Conservation (phyloP, 2,113 vertebrate species). For the Perca fluviatilis region DNA sequence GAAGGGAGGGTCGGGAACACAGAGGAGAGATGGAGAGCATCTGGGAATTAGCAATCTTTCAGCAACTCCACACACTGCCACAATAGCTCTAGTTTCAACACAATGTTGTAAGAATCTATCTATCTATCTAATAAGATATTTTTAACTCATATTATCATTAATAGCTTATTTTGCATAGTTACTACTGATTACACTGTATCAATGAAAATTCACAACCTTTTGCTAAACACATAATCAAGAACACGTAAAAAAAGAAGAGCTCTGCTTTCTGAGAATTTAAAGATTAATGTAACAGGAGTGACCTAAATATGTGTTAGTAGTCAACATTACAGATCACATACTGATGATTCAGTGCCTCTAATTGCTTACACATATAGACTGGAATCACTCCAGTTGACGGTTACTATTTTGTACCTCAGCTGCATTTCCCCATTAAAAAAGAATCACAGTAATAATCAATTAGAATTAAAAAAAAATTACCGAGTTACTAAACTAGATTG, state of each 20-base stretch:
- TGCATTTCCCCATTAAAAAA: conserved; percentile 2
- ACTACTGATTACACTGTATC: not conserved
- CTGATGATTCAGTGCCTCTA: conserved; percentile 49
- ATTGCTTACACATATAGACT: conserved; percentile 25
- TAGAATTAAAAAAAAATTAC: not conserved
- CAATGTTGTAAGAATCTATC: conserved; percentile 47
- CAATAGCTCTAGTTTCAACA: conserved; percentile 44
- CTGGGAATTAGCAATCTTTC: conserved; percentile 76
- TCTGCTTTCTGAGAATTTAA: conserved; percentile 31
- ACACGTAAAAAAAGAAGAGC: not conserved
- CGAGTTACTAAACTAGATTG: not conserved
- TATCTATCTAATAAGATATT: not conserved
- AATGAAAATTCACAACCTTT: not conserved
- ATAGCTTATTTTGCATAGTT: not conserved
- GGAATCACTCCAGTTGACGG: not conserved
- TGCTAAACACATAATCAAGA: not conserved
- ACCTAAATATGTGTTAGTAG: conserved; percentile 41
- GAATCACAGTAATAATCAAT: not conserved
- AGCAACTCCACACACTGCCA: conserved; percentile 46
- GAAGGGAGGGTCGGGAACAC: conserved; percentile 63
- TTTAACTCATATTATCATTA: not conserved
- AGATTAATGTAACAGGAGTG: conserved; percentile 31
- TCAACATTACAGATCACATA: conserved; percentile 29
- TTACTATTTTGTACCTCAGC: not conserved
- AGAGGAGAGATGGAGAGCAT: conserved; percentile 70